Conservation (phyloP, 2,888 invertebrate genomes). For the Chydorus sphaericus region DNA sequence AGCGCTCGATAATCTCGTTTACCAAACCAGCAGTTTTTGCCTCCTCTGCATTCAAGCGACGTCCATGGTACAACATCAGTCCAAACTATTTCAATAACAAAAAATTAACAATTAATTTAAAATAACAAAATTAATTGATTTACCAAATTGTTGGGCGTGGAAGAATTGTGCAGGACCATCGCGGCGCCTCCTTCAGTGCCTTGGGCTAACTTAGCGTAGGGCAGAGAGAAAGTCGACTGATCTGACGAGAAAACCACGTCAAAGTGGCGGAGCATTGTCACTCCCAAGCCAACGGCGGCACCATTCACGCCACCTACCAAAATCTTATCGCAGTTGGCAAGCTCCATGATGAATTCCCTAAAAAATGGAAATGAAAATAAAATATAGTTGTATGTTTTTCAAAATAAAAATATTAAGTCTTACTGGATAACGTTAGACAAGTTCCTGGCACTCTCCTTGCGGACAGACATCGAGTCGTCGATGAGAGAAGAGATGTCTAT, state of each 20-base stretch:
- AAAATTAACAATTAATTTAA: background rate
- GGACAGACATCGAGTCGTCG: slow-evolving; percentile 40
- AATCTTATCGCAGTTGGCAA: slow-evolving; percentile 66
- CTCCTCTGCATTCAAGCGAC: slow-evolving; percentile 63
- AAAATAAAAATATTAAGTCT: slow-evolving; percentile 26
- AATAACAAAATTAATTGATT: background rate
- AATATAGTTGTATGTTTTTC: background rate
- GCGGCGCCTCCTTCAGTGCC: slow-evolving; percentile 60
- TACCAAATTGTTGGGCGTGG: background rate
- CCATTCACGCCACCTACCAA: slow-evolving; percentile 71
- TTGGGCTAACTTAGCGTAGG: slow-evolving; percentile 47
- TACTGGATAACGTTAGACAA: slow-evolving; percentile 60
- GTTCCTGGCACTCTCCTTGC: slow-evolving; percentile 47
- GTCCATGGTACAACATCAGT: slow-evolving; percentile 51
- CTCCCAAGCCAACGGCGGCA: slow-evolving; percentile 60
- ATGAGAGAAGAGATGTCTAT: slow-evolving; percentile 59
- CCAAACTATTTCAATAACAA: slow-evolving; percentile 37
- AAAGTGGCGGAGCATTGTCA: slow-evolving; percentile 69
- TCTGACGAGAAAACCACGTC: slow-evolving; percentile 78
- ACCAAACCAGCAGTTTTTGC: slow-evolving; percentile 64
- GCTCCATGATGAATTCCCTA: slow-evolving; percentile 54
- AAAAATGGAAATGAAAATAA: slow-evolving; percentile 19
- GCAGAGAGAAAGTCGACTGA: slow-evolving; percentile 61
- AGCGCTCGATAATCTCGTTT: slow-evolving; percentile 61
- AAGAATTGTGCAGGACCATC: slow-evolving; percentile 42